Conservation (phyloP, 2,888 invertebrate species). For the Romanomermis culicivorax region DNA sequence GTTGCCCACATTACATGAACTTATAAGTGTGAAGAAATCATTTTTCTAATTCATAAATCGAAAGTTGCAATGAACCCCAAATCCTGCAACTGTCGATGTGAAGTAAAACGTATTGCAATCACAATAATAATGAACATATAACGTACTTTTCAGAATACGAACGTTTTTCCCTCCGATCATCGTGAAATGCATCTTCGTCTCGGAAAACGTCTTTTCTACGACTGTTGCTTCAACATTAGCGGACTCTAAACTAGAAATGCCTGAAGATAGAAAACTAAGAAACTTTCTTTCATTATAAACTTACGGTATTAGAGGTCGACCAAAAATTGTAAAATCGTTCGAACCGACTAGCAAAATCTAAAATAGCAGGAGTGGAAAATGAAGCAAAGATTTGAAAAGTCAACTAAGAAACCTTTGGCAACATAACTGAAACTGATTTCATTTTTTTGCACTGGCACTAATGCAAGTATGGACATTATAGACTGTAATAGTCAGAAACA, state of each 20-base stretch:
- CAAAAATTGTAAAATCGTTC: constrained; percentile 56
- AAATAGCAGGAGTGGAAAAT: constrained; percentile 5
- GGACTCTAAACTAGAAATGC: not conserved
- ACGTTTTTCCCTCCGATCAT: constrained; percentile 15
- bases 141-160: not conserved
- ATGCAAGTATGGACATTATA: no score
- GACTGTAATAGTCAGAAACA: no score
- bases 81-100: no score
- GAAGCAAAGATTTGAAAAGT: no score
- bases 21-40: no score
- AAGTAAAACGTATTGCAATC: no score
- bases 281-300: not conserved
- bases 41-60: no score
- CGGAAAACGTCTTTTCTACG: constrained; percentile 57
- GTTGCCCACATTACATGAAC: no score
- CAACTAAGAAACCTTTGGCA: no score
- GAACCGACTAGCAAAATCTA: constrained; percentile 51
- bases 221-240: constrained; percentile 48
- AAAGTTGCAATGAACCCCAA: no score
- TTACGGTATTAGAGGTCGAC: constrained; percentile 49
- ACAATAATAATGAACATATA: not conserved
- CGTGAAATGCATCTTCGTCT: constrained; percentile 49
- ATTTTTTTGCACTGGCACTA: no score
- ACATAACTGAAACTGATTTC: no score
- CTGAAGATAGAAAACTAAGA: not conserved